Conservation (phyloP, 1,140 invertebrate species). For the Ephestia elutella region DNA sequence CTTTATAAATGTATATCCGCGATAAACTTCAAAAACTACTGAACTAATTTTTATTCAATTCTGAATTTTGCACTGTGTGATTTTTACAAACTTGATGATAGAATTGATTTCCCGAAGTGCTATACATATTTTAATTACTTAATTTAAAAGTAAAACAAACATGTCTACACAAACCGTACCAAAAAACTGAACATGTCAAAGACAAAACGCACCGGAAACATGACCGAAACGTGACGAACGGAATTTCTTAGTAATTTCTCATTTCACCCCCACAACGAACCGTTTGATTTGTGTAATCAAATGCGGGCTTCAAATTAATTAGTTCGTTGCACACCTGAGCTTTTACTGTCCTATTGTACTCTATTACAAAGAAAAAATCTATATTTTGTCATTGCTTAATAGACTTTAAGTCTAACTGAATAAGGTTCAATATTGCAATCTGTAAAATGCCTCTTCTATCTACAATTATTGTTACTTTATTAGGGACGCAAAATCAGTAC, state of each 20-base stretch:
- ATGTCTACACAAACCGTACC: not conserved
- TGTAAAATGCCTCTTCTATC: too few relatives aligned
- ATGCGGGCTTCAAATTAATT: constrained; percentile 73
- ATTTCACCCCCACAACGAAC: constrained; percentile 61
- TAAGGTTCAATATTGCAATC: not conserved
- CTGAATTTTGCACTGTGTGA: too few relatives aligned
- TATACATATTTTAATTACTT: too few relatives aligned
- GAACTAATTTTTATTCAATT: too few relatives aligned
- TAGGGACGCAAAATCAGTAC: not conserved
- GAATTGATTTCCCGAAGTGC: too few relatives aligned
- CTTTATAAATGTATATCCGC: too few relatives aligned
- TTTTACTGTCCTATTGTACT: constrained; percentile 34
- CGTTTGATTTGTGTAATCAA: constrained; percentile 74
- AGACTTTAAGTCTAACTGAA: not conserved
- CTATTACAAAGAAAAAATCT: not conserved
- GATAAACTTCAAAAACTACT: too few relatives aligned
- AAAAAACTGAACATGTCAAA: constrained; percentile 43
- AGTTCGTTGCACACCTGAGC: constrained; percentile 72
- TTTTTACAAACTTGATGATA: too few relatives aligned
- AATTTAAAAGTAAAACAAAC: too few relatives aligned
- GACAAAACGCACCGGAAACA: constrained; percentile 65
- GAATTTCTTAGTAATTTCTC: constrained; percentile 74
- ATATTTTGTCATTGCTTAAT: not conserved
- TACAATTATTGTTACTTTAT: not conserved
- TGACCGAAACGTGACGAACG: constrained; percentile 63